Conservation (phyloP, 2,888 invertebrate species). For the Latrodectus hesperus region DNA sequence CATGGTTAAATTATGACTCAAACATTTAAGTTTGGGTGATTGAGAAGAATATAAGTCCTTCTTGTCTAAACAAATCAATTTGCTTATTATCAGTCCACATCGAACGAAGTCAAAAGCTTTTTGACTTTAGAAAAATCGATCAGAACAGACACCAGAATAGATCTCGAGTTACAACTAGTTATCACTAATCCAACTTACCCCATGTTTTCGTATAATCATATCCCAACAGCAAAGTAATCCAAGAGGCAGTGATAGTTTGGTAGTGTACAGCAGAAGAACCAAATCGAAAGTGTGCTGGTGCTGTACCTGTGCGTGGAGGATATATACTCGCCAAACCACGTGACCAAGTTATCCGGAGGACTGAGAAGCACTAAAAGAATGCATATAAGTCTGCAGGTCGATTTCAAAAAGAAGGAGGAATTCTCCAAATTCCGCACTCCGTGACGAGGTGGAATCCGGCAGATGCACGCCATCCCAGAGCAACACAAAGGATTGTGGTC, state of each 20-base stretch:
- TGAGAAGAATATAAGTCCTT: no score
- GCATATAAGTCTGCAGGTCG: slow-evolving; percentile 48
- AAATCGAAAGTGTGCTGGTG: slow-evolving; percentile 45
- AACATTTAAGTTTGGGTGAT: no score
- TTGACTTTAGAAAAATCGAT: no score
- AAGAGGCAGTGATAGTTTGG: slow-evolving; percentile 8
- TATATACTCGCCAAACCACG: slow-evolving; percentile 62
- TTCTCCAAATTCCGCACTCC: slow-evolving; percentile 41
- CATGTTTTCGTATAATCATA: slow-evolving; percentile 50
- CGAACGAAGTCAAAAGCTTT: no score
- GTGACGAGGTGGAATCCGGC: slow-evolving; percentile 64
- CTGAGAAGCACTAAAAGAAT: slow-evolving; percentile 44
- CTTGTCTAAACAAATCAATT: no score
- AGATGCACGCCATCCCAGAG: slow-evolving; percentile 32
- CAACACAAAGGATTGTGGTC: slow-evolving; percentile 25
- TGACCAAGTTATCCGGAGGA: slow-evolving; percentile 20
- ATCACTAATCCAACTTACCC: slow-evolving; percentile 36
- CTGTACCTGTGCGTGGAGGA: background rate
- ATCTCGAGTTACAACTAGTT: background rate
- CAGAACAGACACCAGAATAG: no score
- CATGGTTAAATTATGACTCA: no score
- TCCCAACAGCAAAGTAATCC: slow-evolving; percentile 56
- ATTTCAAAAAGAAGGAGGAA: slow-evolving; percentile 28
- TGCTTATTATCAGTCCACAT: no score
- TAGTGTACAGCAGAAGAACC: slow-evolving; percentile 26